phyloP scores from a whole-genome alignment of 2,797 vertebrate genomes.

The Menidia menidia region DNA sequence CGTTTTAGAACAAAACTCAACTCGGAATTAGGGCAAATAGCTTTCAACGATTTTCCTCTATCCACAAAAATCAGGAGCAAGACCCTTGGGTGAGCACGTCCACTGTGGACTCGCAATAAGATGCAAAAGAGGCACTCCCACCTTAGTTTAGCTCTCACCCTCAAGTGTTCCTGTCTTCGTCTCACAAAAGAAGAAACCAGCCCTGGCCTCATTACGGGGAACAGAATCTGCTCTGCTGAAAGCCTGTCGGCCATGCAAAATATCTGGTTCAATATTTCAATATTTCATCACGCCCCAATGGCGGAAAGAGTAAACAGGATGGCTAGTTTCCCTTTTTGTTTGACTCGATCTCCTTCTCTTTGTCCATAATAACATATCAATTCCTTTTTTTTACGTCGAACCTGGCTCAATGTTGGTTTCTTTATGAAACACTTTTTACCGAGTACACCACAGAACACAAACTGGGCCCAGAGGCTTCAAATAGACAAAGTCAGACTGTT shows the following conservation, averaged over 20 bases:
- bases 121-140: neutral
- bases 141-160: neutral
- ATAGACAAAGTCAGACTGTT: neutral
- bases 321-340: conserved; percentile 47
- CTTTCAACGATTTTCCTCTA: neutral
- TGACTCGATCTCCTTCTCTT: conserved; percentile 30
- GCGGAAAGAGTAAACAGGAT: conserved; percentile 59
- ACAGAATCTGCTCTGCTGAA: conserved; percentile 60
- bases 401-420: neutral
- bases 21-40: neutral
- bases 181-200: conserved; percentile 37
- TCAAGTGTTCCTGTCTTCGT: conserved; percentile 39
- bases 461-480: neutral
- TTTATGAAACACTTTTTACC: neutral
- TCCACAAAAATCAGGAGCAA: neutral
- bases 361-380: conserved; percentile 27
- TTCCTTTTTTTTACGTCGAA: conserved; percentile 26
- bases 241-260: conserved; percentile 71
- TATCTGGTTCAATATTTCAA: conserved; percentile 75
- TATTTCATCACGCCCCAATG: conserved; percentile 71
- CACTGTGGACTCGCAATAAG: conserved; percentile 1
- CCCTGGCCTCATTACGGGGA: conserved; percentile 66
- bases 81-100: conserved; percentile 5
- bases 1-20: conserved; percentile 13
- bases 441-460: too few relatives aligned